Conservation (phyloP, 2,797 vertebrate species). For the Lophotriccus pileatus region DNA sequence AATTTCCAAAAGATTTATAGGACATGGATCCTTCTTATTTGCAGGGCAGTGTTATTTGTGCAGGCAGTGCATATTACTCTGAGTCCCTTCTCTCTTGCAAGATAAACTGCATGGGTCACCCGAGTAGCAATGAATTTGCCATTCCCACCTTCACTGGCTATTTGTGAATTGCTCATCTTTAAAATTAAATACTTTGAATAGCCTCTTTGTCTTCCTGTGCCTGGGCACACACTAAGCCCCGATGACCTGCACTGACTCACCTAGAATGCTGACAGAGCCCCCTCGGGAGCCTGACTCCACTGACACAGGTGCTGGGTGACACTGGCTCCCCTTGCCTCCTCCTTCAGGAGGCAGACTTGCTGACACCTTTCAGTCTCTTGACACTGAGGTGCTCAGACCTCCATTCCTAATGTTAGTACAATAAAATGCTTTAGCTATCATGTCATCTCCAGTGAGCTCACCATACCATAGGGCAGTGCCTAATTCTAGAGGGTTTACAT, state of each 20-base stretch:
- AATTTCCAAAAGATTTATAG: background rate
- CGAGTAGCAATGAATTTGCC: background rate
- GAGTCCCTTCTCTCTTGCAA: background rate
- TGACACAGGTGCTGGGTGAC: background rate
- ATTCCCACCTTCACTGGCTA: background rate
- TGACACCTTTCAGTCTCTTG: background rate
- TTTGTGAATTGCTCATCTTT: background rate
- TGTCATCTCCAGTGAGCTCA: background rate
- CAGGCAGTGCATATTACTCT: background rate
- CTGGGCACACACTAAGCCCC: background rate
- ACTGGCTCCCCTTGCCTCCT: background rate
- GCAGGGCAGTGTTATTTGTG: background rate
- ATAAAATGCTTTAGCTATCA: background rate
- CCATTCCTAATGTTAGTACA: background rate
- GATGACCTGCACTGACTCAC: background rate
- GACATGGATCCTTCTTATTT: background rate
- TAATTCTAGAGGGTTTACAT: background rate
- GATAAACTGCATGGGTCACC: background rate
- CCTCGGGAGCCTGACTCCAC: background rate
- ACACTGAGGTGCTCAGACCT: background rate
- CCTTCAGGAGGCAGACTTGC: background rate
- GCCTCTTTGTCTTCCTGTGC: background rate
- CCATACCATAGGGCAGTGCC: background rate
- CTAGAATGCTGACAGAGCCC: fast-evolving
- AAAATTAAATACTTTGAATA: background rate